These are phyloP conservation scores for Cassiopea andromeda DNA, from an alignment of 30 jellyfish, hydroid and myxozoan genomes.

Conservation along the genomic window DNA sequence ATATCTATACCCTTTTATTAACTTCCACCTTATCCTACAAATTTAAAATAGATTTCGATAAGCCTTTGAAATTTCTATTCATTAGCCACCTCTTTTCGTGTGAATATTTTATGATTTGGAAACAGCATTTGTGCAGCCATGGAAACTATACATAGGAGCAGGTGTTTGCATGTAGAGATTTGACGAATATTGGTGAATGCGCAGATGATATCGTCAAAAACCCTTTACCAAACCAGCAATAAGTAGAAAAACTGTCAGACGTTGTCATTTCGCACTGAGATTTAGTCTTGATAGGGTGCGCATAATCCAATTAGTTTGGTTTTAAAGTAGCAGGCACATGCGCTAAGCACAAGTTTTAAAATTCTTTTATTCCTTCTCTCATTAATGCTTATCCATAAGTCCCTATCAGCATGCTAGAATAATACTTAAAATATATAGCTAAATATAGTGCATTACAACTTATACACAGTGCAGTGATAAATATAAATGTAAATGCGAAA, in stretches of 20 bases:
- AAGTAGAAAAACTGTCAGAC: neutral
- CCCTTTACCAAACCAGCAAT: neutral
- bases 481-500: too few relatives aligned
- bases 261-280: too few relatives aligned
- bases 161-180: constrained; percentile 3
- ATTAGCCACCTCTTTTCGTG: neutral
- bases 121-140: constrained; percentile 19
- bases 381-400: too few relatives aligned
- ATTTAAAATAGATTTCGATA: constrained; percentile 15
- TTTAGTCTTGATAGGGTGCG: too few relatives aligned
- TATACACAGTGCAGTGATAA: too few relatives aligned
- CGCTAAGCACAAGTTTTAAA: too few relatives aligned
- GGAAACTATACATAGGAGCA: constrained; percentile 8
- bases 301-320: too few relatives aligned
- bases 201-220: neutral
- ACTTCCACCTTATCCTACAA: neutral
- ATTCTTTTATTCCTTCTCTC: too few relatives aligned
- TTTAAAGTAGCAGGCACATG: too few relatives aligned
- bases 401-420: too few relatives aligned
- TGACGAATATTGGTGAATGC: neutral
- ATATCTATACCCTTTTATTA: constrained; percentile 1
- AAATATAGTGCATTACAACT: too few relatives aligned
- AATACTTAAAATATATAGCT: too few relatives aligned
- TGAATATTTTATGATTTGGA: constrained; percentile 48
- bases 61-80: constrained; percentile 29